Conservation (phyloP, 2,113 vertebrate species). For the Pholis gunnellus region DNA sequence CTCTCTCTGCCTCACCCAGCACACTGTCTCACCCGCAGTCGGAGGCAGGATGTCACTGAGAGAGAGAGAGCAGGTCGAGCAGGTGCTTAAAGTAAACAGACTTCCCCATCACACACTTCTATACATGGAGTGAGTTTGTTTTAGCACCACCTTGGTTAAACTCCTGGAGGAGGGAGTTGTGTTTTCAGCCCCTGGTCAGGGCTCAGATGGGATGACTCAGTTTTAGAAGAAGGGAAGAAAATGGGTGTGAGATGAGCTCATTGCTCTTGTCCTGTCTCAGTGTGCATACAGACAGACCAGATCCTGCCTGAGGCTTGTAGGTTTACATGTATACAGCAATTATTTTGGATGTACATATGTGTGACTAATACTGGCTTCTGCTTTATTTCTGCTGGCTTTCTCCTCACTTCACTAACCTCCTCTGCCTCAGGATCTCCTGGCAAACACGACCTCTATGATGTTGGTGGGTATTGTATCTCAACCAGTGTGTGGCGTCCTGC, state of each 20-base stretch:
- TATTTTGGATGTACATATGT: not conserved
- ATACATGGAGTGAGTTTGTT: not conserved
- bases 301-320: not conserved
- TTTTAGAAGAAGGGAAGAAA: not conserved
- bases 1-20: not conserved
- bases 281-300: not conserved
- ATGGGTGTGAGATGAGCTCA: not conserved
- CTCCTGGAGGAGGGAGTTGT: not conserved
- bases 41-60: not conserved
- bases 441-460: slow-evolving; percentile 77
- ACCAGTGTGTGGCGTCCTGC: not conserved
- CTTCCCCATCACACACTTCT: too few species aligned
- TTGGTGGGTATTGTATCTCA: slow-evolving; percentile 72
- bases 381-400: slow-evolving; percentile 43
- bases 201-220: not conserved
- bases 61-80: not conserved
- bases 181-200: not conserved
- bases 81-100: not conserved
- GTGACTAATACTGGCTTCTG: slow-evolving; percentile 63
- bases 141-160: slow-evolving; percentile 15
- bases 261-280: not conserved
- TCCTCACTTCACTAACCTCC: slow-evolving; percentile 60
- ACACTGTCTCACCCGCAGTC: not conserved
- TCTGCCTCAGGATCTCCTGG: slow-evolving; percentile 76
- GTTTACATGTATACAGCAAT: slow-evolving; percentile 8